Percentiles rank a stretch among this genome's conserved stretches.
phyloP scores from a whole-genome alignment of 2,113 vertebrate genomes.

The Rostratula benghalensis region DNA sequence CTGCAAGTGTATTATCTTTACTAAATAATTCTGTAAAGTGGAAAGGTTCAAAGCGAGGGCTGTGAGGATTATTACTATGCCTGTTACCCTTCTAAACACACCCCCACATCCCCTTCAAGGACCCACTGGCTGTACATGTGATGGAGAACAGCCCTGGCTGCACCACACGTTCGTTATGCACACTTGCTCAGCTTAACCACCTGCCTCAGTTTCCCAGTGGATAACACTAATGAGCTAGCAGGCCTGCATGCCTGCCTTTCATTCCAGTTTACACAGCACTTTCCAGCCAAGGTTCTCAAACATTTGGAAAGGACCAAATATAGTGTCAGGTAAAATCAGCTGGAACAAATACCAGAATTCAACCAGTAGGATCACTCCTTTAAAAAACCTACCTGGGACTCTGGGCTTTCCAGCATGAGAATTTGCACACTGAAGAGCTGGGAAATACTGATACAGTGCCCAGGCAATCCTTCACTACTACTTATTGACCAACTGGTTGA shows the following conservation, averaged over 20 bases:
- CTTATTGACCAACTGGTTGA: neutral
- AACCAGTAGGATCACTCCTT: neutral
- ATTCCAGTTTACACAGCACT: neutral
- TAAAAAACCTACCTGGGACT: neutral
- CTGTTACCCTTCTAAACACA: neutral
- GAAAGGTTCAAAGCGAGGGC: neutral
- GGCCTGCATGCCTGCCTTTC: neutral
- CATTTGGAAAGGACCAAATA: constrained; percentile 14
- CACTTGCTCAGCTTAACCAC: neutral
- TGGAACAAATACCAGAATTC: neutral
- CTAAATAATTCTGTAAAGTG: neutral
- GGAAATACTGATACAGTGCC: neutral
- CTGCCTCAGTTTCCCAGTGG: constrained; percentile 46
- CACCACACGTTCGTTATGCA: accelerated
- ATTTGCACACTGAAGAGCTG: neutral
- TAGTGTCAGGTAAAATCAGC: constrained; percentile 14
- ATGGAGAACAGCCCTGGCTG: neutral
- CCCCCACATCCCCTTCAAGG: neutral
- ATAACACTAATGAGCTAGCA: neutral
- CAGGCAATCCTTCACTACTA: neutral
- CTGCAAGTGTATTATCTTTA: neutral
- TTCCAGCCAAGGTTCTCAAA: neutral
- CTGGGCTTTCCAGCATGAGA: neutral
- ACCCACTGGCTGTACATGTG: neutral
- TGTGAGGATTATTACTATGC: neutral